phyloP scores from a whole-genome alignment of 2,888 invertebrate genomes.

The Autographa gamma region DNA sequence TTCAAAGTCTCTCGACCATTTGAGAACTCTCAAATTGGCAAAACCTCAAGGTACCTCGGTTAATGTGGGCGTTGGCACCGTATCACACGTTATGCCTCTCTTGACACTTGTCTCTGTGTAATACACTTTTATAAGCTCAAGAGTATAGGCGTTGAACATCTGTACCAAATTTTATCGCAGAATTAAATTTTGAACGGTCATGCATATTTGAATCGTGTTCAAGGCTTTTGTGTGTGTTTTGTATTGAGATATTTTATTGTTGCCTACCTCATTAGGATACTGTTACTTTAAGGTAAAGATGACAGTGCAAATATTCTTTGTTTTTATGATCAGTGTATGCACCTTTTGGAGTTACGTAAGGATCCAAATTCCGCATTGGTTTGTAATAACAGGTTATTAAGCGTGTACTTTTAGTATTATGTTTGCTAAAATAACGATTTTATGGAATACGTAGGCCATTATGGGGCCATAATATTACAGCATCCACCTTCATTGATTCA shows the following conservation, averaged over 20 bases:
- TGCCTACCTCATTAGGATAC: slow-evolving; percentile 33
- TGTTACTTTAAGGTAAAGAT: slow-evolving; percentile 34
- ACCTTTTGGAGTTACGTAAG: slow-evolving; percentile 19
- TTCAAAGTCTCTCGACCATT: slow-evolving; percentile 35
- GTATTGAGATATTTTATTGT: slow-evolving; percentile 37
- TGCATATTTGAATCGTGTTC: slow-evolving; percentile 49
- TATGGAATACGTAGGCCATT: background rate
- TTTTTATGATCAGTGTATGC: background rate
- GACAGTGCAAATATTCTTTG: slow-evolving; percentile 22
- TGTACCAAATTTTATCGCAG: slow-evolving; percentile 58
- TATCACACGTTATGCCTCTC: slow-evolving; percentile 36
- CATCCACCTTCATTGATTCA: background rate
- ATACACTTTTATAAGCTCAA: slow-evolving; percentile 47
- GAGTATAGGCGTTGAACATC: slow-evolving; percentile 42
- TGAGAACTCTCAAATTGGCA: slow-evolving; percentile 43
- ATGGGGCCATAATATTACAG: background rate
- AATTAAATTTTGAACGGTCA: slow-evolving; percentile 56
- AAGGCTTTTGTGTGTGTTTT: slow-evolving; percentile 49
- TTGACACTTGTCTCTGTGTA: slow-evolving; percentile 49
- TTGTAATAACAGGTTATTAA: background rate
- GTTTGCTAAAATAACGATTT: background rate
- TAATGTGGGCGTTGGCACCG: slow-evolving; percentile 44
- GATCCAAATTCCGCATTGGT: slow-evolving; percentile 12
- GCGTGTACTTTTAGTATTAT: background rate
- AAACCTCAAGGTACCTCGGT: slow-evolving; percentile 43